phyloP scores from a whole-genome alignment of 2,888 invertebrate species.

The Rhamphomyia laevipes region DNA sequence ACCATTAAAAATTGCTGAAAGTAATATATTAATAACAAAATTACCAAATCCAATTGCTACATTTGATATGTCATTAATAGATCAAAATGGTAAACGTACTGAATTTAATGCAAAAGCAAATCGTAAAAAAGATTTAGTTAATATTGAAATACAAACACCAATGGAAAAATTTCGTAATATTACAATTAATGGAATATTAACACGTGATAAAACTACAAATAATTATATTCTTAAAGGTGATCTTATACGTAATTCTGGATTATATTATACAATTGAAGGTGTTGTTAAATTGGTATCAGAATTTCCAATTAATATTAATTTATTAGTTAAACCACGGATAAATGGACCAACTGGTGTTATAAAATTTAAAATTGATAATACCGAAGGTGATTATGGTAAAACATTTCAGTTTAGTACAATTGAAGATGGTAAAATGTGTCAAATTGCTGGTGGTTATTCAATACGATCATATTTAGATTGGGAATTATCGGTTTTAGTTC shows the following conservation, averaged over 20 bases:
- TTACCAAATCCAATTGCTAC: constrained; percentile 24
- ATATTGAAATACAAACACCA: constrained; percentile 34
- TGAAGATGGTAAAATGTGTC: constrained; percentile 38
- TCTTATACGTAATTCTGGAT: constrained; percentile 35
- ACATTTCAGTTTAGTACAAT: constrained; percentile 30
- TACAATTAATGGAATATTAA: constrained; percentile 31
- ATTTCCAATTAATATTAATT: constrained; percentile 34
- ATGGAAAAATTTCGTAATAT: constrained; percentile 31
- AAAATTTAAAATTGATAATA: constrained; percentile 26
- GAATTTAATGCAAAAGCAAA: constrained; percentile 30
- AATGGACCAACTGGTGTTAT: constrained; percentile 34
- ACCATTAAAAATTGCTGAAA: constrained; percentile 27
- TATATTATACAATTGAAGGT: constrained; percentile 36
- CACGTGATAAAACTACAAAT: constrained; percentile 15
- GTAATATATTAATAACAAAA: constrained; percentile 24
- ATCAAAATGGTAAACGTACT: constrained; percentile 22
- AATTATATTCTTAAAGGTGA: constrained; percentile 35
- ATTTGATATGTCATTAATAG: constrained; percentile 26
- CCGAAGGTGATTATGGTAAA: constrained; percentile 21
- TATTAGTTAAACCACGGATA: constrained; percentile 37
- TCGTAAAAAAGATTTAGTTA: constrained; percentile 29
- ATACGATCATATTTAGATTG: constrained; percentile 33
- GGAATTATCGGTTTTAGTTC: constrained; percentile 34
- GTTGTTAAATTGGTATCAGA: constrained; percentile 31
- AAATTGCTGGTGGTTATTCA: constrained; percentile 34